Percentiles rank a stretch among this genome's conserved stretches.
phyloP scores from a whole-genome alignment of 1,140 invertebrate species.

The Pogonus chalceus region DNA sequence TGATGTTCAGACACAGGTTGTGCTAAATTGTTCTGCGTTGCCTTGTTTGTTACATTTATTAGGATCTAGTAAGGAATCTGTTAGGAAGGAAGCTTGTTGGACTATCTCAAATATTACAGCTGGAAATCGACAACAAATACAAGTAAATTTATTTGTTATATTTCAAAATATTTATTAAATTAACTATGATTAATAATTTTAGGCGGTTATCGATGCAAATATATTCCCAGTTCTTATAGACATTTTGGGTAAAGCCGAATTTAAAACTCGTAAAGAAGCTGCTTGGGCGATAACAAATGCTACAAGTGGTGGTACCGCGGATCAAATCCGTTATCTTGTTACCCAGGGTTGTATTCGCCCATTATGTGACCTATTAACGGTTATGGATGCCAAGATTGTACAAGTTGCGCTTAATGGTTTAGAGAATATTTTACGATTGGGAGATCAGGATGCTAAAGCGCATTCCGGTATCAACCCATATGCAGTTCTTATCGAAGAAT shows the following conservation, averaged over 20 bases:
- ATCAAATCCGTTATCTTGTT: slow-evolving; percentile 75
- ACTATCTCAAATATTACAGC: slow-evolving; percentile 97
- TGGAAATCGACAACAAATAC: slow-evolving; percentile 88
- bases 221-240: slow-evolving; percentile 90
- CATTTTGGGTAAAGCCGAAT: slow-evolving; percentile 84
- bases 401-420: slow-evolving; percentile 93
- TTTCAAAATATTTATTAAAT: background rate
- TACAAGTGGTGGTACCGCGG: slow-evolving; percentile 86
- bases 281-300: slow-evolving; percentile 98
- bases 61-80: slow-evolving; percentile 67
- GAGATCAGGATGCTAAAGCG: slow-evolving; percentile 69
- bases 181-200: slow-evolving; percentile 26
- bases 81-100: slow-evolving; percentile 96
- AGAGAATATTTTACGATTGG: slow-evolving; percentile 90
- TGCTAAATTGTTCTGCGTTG: slow-evolving; percentile 83
- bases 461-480: slow-evolving; percentile 78
- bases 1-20: slow-evolving; percentile 92
- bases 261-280: slow-evolving; percentile 94
- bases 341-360: slow-evolving; percentile 81
- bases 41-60: slow-evolving; percentile 77
- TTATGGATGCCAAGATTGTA: slow-evolving; percentile 94
- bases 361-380: slow-evolving; percentile 85
- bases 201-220: slow-evolving; percentile 92
- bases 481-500: slow-evolving; percentile 88
- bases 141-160: slow-evolving; percentile 38